Conservation (phyloP, 2,888 invertebrate genomes). For the Ichneumoninae sp. region DNA sequence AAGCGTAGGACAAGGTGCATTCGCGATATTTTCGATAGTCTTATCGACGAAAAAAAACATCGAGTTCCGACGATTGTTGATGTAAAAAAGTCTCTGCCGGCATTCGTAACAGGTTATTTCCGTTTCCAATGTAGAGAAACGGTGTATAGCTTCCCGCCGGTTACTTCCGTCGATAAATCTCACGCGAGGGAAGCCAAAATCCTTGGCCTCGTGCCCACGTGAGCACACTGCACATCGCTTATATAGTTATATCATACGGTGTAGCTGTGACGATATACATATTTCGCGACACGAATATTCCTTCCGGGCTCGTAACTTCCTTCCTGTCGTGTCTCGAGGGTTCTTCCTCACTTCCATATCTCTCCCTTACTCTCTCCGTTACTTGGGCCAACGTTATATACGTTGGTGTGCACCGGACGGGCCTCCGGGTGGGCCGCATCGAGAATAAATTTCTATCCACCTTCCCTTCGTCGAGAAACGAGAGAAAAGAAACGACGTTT, state of each 20-base stretch:
- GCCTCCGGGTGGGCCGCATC: constrained; percentile 54
- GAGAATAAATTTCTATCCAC: constrained; percentile 52
- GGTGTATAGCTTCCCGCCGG: constrained; percentile 26
- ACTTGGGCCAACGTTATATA: constrained; percentile 5
- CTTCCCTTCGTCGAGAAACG: constrained; percentile 26
- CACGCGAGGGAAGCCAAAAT: constrained; percentile 48
- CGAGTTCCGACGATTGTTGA: neutral
- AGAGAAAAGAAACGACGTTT: constrained; percentile 27
- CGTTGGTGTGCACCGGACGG: constrained; percentile 40
- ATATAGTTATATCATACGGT: constrained; percentile 21
- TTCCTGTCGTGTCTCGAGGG: constrained; percentile 73
- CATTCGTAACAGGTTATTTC: constrained; percentile 49
- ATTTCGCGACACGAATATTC: constrained; percentile 78
- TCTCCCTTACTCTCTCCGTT: neutral
- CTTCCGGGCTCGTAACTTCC: constrained; percentile 73
- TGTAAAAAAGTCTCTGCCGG: neutral
- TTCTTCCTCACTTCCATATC: constrained; percentile 16
- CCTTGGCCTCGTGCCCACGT: constrained; percentile 37
- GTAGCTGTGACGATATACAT: constrained; percentile 68
- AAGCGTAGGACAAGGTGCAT: neutral
- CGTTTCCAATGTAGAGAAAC: constrained; percentile 39
- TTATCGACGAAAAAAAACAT: neutral
- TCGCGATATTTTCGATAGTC: neutral
- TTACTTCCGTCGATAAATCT: constrained; percentile 63
- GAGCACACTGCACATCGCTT: neutral